A percentile compares a stretch with the other conserved stretches of the same genome.
phyloP scores from a whole-genome alignment of 37 sponge, comb jelly and placozoan genomes.

The Theonella swinhoei region DNA sequence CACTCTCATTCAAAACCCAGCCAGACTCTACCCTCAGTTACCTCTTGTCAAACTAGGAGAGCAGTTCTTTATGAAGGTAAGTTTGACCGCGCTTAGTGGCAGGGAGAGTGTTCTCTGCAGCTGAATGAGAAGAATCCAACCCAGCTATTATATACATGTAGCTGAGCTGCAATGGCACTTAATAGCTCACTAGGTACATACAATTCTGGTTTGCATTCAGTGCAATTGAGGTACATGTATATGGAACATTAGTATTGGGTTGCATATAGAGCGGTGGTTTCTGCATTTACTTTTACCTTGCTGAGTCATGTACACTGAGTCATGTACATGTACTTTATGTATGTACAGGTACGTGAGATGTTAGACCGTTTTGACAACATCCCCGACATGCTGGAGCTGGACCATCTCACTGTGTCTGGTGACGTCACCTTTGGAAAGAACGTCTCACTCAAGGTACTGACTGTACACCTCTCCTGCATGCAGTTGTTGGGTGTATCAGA shows the following conservation, averaged over 20 bases:
- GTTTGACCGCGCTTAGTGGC: background rate
- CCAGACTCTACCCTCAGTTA: conserved; percentile 70
- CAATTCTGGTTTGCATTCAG: no score
- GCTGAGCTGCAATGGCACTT: no score
- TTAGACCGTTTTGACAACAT: conserved; percentile 86
- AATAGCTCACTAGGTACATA: no score
- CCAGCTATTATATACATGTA: no score
- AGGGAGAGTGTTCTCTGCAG: background rate
- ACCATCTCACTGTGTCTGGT: conserved; percentile 96
- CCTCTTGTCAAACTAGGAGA: conserved; percentile 97
- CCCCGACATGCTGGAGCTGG: conserved; percentile 93
- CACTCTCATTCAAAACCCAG: conserved; percentile 72
- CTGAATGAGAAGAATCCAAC: no score
- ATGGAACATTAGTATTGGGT: no score
- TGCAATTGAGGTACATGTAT: no score
- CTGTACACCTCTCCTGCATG: no score
- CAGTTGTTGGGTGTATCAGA: no score
- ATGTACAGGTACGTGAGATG: conserved; percentile 80
- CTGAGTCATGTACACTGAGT: background rate
- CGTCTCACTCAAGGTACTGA: conserved; percentile 74
- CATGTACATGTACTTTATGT: background rate
- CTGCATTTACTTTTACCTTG: no score
- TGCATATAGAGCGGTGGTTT: no score
- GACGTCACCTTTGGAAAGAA: conserved; percentile 95
- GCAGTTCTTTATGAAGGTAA: conserved; percentile 78